A percentile compares a stretch with the other conserved stretches of the same genome.
Evolutionary conservation across 2,888 invertebrate species (phyloP).

Genomic region (Ellobium chinense): DNA sequence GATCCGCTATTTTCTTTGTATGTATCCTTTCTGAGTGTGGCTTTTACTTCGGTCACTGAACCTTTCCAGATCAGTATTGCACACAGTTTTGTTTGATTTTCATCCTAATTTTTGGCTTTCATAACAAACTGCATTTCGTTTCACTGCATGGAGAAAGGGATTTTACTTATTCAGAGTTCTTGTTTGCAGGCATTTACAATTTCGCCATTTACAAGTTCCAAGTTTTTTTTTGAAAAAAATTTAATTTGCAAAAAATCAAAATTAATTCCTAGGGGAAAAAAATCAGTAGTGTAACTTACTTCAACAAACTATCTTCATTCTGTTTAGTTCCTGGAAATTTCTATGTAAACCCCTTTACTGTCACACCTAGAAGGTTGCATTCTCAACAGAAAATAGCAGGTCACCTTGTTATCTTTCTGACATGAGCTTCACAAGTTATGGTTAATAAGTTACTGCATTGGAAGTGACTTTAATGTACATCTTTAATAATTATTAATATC

Average conservation of each 20-base stretch:
- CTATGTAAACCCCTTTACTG: slow-evolving; percentile 8
- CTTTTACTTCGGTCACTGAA: not conserved
- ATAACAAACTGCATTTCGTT: not conserved
- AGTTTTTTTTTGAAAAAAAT: not conserved
- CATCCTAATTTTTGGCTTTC: not conserved
- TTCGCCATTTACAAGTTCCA: not conserved
- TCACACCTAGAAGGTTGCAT: not conserved
- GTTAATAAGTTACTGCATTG: not conserved
- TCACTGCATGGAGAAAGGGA: not conserved
- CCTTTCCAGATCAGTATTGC: not conserved
- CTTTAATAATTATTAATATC: too few species aligned
- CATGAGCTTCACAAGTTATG: not conserved
- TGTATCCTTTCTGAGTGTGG: not conserved
- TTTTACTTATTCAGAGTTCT: not conserved
- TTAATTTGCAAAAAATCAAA: too few species aligned
- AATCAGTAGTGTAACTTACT: too few species aligned
- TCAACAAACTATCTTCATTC: not conserved
- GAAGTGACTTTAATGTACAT: too few species aligned
- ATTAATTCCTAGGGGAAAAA: too few species aligned
- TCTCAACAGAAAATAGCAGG: slow-evolving; percentile 12
- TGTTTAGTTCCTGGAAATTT: not conserved
- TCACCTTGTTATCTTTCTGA: not conserved
- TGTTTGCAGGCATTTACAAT: not conserved
- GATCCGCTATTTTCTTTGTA: slow-evolving; percentile 2
- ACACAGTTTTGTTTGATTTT: not conserved